phyloP scores from a whole-genome alignment of 2,797 vertebrate genomes.

The Macropodus opercularis region DNA sequence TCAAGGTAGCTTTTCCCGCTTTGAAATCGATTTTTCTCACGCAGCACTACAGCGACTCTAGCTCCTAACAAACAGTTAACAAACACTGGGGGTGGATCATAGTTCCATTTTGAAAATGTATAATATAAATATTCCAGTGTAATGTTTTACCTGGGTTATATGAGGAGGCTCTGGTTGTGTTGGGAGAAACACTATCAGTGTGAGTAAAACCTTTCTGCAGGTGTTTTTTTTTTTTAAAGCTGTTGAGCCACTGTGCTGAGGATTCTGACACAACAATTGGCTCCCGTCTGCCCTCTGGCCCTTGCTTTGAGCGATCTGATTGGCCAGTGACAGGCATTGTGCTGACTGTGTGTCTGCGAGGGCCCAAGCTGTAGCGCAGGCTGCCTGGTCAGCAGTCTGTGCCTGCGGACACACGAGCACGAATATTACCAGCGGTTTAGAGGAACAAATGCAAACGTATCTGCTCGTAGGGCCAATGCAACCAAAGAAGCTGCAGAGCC shows the following conservation, averaged over 20 bases:
- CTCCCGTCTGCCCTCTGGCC: conserved; percentile 57
- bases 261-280: conserved; percentile 48
- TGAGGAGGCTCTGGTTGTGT: too few species aligned
- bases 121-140: background rate
- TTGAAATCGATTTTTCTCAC: background rate
- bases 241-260: conserved; percentile 22
- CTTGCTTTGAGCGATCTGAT: conserved; percentile 53
- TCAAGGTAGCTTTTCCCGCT: background rate
- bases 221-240: conserved; percentile 8
- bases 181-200: background rate
- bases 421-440: too few species aligned
- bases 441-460: too few species aligned
- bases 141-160: too few species aligned
- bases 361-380: conserved; percentile 62
- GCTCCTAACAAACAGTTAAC: too few species aligned
- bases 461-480: too few species aligned
- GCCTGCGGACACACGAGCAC: conserved; percentile 29
- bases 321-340: conserved; percentile 74
- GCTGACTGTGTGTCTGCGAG: conserved; percentile 82
- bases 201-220: conserved; percentile 13
- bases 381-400: conserved; percentile 79
- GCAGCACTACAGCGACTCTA: too few species aligned
- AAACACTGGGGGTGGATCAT: too few species aligned
- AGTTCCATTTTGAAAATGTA: too few species aligned
- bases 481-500: conserved; percentile 57